phyloP scores from a whole-genome alignment of 2,888 invertebrate genomes.

The Amorpha juglandis region DNA sequence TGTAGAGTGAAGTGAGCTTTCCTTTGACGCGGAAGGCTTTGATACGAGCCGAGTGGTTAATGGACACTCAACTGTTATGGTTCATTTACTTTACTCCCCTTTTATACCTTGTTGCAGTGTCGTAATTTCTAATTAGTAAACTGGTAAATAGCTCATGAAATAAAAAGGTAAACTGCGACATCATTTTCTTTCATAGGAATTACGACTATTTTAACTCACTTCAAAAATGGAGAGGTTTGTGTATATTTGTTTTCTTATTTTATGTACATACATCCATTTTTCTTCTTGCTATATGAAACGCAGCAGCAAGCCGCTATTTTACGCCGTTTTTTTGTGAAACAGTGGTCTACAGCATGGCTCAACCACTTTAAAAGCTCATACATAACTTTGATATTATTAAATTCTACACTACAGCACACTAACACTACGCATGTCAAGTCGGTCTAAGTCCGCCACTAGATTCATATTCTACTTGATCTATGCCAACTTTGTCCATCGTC shows the following conservation, averaged over 20 bases:
- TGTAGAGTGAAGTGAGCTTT: background rate
- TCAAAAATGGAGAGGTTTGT: too few relatives aligned
- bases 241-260: too few relatives aligned
- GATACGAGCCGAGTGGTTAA: constrained; percentile 1
- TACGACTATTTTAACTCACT: too few relatives aligned
- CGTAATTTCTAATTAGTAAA: background rate
- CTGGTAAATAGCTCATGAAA: background rate
- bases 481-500: background rate
- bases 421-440: background rate
- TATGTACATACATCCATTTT: too few relatives aligned
- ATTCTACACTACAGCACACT: background rate
- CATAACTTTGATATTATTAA: background rate
- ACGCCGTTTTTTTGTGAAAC: too few relatives aligned
- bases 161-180: too few relatives aligned
- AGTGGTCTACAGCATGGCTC: too few relatives aligned
- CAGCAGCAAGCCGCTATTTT: too few relatives aligned
- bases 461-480: constrained; percentile 4
- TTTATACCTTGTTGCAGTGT: background rate
- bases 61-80: constrained; percentile 18
- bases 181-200: too few relatives aligned
- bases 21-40: constrained; percentile 22
- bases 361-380: background rate
- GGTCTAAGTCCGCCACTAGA: background rate
- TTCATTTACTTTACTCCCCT: constrained; percentile 9
- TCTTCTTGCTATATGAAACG: too few relatives aligned